Base-by-base conservation (phyloP, 2,797 vertebrate species). In the Artibeus lituratus region DNA sequence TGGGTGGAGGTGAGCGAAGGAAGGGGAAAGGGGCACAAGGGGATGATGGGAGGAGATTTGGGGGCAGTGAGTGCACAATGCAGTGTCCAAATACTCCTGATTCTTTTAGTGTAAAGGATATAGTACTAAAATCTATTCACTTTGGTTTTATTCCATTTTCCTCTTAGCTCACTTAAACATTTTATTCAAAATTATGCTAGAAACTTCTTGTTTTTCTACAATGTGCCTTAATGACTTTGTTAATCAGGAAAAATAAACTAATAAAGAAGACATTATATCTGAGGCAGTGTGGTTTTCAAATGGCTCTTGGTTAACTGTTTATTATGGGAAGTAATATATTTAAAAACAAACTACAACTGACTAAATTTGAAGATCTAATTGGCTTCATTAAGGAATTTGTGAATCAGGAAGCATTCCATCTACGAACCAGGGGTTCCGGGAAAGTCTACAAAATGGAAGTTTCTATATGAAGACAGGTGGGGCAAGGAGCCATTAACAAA, bases 151-250 rank as follows among this genome's bases (percentile, higher is more conserved):
- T 65, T 95, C 55, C 14, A 74, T 89, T 94, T 94, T 69, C 69
- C 26, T 73, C 62, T 77, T 85, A 91, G 80, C 19, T 18, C n/a
- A 67, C 76, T 91, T 94, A 37, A 62, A 39, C 29, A 8, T 35
- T 90, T 84, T 55, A 76, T 72, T 83, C 87, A 86, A 94, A 95
- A 92, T 44, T 62, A n/a, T 67, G 22, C 70, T 82, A 53, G n/a
- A 39, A 59, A 92, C 18, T n/a, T 92, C 42, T 77, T 19, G 67
- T 93, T 65, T 94, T 81, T 90, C 49, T 87, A 72, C 32, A 59
- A 19, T 65, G 37, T 19, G 55, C 59, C 89, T 12, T 76, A 51
- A 62, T 76, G 70, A 69, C 26, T 62, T 92, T 53, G 47, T 76
- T 42, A 89, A 92, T 69, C n/a, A 70, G 65, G 59, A 92, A 89